phyloP scores from a whole-genome alignment of 2,888 invertebrate species.

The Sphaerophoria taeniata region DNA sequence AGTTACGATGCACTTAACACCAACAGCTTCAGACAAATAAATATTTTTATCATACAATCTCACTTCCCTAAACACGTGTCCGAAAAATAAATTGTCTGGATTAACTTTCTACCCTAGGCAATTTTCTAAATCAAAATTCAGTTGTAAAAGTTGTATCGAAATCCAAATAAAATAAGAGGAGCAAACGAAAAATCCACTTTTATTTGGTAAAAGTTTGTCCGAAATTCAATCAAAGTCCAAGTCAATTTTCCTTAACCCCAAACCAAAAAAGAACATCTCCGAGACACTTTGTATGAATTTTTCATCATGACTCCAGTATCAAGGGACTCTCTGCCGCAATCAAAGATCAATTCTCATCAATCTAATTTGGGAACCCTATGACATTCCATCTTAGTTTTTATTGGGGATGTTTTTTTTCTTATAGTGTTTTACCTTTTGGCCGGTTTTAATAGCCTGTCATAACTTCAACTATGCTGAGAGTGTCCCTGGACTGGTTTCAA shows the following conservation, averaged over 20 bases:
- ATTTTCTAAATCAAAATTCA: constrained; percentile 27
- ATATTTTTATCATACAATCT: background rate
- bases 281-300: constrained; percentile 57
- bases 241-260: constrained; percentile 1
- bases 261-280: background rate
- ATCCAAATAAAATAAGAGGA: background rate
- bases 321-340: constrained; percentile 56
- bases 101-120: constrained; percentile 22
- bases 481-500: constrained; percentile 23
- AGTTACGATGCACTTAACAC: no score
- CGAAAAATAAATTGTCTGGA: constrained; percentile 13
- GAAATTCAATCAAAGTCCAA: constrained; percentile 47
- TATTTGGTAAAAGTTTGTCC: constrained; percentile 23
- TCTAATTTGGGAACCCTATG: constrained; percentile 30
- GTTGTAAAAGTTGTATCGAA: background rate
- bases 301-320: constrained; percentile 47
- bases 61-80: constrained; percentile 14
- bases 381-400: constrained; percentile 28
- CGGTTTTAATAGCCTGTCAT: constrained; percentile 44
- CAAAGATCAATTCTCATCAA: constrained; percentile 56
- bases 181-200: background rate
- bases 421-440: constrained; percentile 30
- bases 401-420: constrained; percentile 23
- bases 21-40: background rate
- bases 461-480: constrained; percentile 11